Conservation (phyloP, 2,797 vertebrate genomes). For the Neosilurus hyrtlii region DNA sequence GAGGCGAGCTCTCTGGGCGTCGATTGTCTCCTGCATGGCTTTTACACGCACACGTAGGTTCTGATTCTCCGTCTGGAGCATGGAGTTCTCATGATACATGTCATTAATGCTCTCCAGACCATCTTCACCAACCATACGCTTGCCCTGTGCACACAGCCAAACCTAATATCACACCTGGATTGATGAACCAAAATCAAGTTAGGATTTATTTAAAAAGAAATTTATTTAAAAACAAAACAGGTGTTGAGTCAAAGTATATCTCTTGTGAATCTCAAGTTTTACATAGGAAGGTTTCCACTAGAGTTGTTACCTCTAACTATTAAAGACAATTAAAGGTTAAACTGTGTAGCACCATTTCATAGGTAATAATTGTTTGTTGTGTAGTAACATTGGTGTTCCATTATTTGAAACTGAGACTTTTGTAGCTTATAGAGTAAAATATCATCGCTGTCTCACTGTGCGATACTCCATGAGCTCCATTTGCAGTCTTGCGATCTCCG, state of each 20-base stretch:
- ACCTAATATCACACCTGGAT: background rate
- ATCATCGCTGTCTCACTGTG: constrained; percentile 75
- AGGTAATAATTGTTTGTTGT: background rate
- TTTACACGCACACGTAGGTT: constrained; percentile 91
- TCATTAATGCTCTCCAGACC: constrained; percentile 93
- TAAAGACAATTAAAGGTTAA: background rate
- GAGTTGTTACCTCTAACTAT: background rate
- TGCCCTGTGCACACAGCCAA: constrained; percentile 74
- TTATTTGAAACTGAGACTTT: background rate
- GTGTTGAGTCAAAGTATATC: background rate
- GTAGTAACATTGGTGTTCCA: background rate
- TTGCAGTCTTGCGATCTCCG: constrained; percentile 91
- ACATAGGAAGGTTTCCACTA: background rate
- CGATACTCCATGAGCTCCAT: constrained; percentile 98
- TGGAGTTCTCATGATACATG: constrained; percentile 95
- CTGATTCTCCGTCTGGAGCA: constrained; percentile 93
- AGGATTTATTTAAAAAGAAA: too few species aligned
- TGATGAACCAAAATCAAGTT: background rate
- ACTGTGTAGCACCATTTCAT: background rate
- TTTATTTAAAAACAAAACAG: too few species aligned
- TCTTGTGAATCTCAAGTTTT: background rate
- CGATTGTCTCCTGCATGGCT: constrained; percentile 94
- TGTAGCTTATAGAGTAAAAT: background rate
- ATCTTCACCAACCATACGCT: constrained; percentile 88
- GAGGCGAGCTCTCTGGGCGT: constrained; percentile 81